phyloP scores from a whole-genome alignment of 2,113 vertebrate species.

The Osmerus eperlanus region DNA sequence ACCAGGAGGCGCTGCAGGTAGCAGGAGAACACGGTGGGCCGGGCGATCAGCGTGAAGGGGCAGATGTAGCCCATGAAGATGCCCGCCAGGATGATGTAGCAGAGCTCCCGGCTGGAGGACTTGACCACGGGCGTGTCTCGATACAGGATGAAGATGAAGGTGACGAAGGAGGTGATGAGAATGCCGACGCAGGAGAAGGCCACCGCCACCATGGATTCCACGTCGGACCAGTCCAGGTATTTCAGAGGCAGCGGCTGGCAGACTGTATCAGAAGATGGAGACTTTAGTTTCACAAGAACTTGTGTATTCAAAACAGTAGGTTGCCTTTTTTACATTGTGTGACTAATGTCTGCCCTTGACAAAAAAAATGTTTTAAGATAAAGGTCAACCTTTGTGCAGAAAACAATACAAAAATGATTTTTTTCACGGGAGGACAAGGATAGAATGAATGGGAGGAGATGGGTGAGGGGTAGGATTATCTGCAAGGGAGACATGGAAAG shows the following conservation, averaged over 20 bases:
- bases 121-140: slow-evolving; percentile 98
- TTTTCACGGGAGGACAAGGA: not conserved
- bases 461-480: not conserved
- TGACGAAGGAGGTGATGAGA: slow-evolving; percentile 95
- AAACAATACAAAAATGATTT: not conserved
- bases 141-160: slow-evolving; percentile 96
- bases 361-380: no score
- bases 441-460: not conserved
- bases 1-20: slow-evolving; percentile 95
- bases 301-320: no score
- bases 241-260: slow-evolving; percentile 87
- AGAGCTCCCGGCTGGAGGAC: slow-evolving; percentile 96
- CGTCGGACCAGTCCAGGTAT: slow-evolving; percentile 92
- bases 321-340: no score
- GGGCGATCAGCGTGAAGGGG: slow-evolving; percentile 94
- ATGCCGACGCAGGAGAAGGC: slow-evolving; percentile 96
- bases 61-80: slow-evolving; percentile 97
- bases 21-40: slow-evolving; percentile 88
- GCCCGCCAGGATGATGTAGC: slow-evolving; percentile 95
- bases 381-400: not conserved
- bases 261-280: slow-evolving; percentile 68
- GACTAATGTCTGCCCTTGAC: no score
- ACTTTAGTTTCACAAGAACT: not conserved
- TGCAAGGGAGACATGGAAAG: not conserved
- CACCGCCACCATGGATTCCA: slow-evolving; percentile 94